Evolutionary conservation across 30 jellyfish, hydroid and myxozoan species (phyloP).

Genomic region (Hydractinia symbiolongicarpus): DNA sequence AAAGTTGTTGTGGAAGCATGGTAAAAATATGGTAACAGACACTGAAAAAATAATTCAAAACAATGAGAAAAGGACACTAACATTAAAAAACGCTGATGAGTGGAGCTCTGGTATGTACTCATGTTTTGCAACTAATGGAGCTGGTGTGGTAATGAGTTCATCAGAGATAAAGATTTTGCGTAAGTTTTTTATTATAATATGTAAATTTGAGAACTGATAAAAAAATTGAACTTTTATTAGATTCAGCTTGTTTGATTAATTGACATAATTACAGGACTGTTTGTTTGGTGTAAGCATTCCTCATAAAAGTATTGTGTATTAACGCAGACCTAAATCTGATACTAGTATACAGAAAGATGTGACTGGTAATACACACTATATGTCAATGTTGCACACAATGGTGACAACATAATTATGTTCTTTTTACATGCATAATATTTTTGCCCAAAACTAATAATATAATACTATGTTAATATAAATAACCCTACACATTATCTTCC

Average conservation of each 20-base stretch:
- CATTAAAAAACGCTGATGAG: slow-evolving; percentile 40
- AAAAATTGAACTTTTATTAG: neutral
- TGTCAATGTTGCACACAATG: no score
- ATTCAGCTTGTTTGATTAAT: neutral
- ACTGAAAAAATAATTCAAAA: slow-evolving; percentile 30
- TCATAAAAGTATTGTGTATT: neutral
- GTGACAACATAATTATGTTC: no score
- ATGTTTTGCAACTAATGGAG: slow-evolving; percentile 72
- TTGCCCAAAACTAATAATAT: no score
- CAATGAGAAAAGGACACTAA: slow-evolving; percentile 35
- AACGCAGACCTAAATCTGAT: no score
- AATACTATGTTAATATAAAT: no score
- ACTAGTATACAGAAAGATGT: no score
- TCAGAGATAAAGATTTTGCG: slow-evolving; percentile 50
- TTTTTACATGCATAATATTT: no score
- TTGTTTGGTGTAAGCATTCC: neutral
- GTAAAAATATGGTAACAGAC: slow-evolving; percentile 33
- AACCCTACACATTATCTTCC: no score
- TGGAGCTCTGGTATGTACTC: slow-evolving; percentile 66
- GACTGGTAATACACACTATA: no score
- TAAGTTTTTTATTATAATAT: slow-evolving; percentile 5
- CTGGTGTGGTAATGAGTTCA: slow-evolving; percentile 75
- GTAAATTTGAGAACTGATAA: neutral
- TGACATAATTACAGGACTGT: neutral
- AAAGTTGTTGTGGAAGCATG: slow-evolving; percentile 55